These are phyloP conservation scores for Conus ventricosus DNA, from an alignment of 1,140 invertebrate species.

Conservation along the genomic window DNA sequence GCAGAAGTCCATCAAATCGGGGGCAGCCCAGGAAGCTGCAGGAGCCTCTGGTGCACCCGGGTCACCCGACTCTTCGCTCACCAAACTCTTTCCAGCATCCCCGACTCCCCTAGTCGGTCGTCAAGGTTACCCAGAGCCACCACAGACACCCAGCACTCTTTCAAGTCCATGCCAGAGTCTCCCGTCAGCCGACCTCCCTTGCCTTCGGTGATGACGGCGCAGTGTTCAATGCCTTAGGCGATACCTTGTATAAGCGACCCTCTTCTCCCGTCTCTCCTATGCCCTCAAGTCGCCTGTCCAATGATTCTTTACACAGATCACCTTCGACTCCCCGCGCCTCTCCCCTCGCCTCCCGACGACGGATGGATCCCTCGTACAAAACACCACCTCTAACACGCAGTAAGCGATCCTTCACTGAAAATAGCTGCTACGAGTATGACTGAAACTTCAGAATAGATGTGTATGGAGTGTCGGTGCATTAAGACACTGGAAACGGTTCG, in stretches of 20 bases:
- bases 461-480: no score
- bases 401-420: conserved; percentile 42
- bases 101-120: conserved; percentile 11
- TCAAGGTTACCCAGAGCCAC: conserved; percentile 25
- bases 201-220: conserved; percentile 30
- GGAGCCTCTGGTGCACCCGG: neutral
- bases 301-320: conserved; percentile 46
- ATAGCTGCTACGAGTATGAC: conserved; percentile 52
- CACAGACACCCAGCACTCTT: conserved; percentile 37
- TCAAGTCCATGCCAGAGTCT: conserved; percentile 36
- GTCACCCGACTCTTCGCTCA: conserved; percentile 37
- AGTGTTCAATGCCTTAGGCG: conserved; percentile 44
- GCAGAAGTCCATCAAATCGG: conserved; percentile 21
- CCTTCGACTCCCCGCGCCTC: conserved; percentile 48
- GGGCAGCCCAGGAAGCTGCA: neutral
- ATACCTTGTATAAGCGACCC: conserved; percentile 51
- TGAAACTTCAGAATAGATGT: neutral
- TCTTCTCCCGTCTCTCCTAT: conserved; percentile 49
- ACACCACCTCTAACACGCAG: conserved; percentile 45
- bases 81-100: conserved; percentile 16
- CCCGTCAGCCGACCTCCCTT: neutral
- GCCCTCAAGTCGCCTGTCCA: conserved; percentile 45
- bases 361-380: conserved; percentile 41
- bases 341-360: conserved; percentile 43
- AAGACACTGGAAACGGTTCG: no score